Evolutionary conservation across 2,888 invertebrate species (phyloP).

Genomic region (Dasysyrphus tricinctus): DNA sequence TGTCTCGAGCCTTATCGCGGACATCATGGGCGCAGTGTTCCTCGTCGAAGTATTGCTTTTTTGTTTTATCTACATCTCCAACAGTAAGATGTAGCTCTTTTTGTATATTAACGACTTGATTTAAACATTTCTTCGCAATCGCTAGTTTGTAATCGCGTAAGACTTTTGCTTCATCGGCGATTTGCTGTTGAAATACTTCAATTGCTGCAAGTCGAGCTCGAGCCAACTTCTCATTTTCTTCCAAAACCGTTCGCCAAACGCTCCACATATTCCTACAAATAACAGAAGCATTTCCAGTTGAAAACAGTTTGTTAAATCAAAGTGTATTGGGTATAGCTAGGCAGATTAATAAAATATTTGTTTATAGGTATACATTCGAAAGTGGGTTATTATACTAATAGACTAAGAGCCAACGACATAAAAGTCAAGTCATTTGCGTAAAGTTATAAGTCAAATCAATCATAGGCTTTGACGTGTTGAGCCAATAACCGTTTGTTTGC

Average conservation of each 20-base stretch:
- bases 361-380: too few species aligned
- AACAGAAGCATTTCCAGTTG: neutral
- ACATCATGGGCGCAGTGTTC: conserved; percentile 98
- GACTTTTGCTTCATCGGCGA: conserved; percentile 95
- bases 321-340: too few species aligned
- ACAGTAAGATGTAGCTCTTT: conserved; percentile 95
- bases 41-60: conserved; percentile 97
- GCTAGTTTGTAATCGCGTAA: conserved; percentile 92
- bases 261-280: conserved; percentile 95
- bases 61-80: conserved; percentile 95
- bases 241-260: conserved; percentile 97
- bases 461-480: too few species aligned
- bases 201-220: conserved; percentile 95
- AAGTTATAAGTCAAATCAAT: too few species aligned
- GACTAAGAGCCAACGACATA: too few species aligned
- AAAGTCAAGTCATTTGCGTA: too few species aligned
- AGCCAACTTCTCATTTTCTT: conserved; percentile 97
- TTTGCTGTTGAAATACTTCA: conserved; percentile 97
- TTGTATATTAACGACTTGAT: conserved; percentile 92
- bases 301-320: too few species aligned
- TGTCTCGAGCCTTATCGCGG: conserved; percentile 96
- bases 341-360: too few species aligned
- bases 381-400: too few species aligned
- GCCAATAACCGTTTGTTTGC: too few species aligned
- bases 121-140: conserved; percentile 92